Base-by-base conservation (phyloP, 2,113 vertebrate genomes). In the Alethe diademata region DNA sequence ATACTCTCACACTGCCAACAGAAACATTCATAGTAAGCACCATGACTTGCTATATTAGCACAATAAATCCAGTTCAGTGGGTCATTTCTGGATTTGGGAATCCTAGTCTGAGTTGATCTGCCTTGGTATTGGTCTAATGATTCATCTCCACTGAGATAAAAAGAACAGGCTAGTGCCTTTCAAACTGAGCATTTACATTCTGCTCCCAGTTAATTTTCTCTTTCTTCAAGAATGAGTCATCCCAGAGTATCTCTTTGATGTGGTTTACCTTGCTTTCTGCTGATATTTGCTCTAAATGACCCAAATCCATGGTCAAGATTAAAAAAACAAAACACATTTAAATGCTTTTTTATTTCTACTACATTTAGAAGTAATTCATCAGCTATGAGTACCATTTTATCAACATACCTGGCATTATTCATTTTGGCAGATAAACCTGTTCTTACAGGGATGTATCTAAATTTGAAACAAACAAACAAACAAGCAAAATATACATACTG, bases 1-100 rank as follows among this genome's bases (percentile, higher is more conserved):
- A 62, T 26, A 33, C 9, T 33, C 38, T n/a, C 2, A 4, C 29
- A 51, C 4, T 54, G 25, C 38, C 80, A 74, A 66, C 0, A 0
- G 64, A 47, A 88, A 3, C 43, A 45, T 72, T 90, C 76, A 66
- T 8, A 54, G 36, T 54, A 64, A 83, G 72, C 19, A 42, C 33
- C 43, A 53, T 15, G 24, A 56, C 26, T 62, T 2, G 11, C 36
- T 53, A 36, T 50, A 83, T 66, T 88, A 92, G 35, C 23, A 61
- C 12, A 88, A 35, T 70, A 83, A 86, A 54, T 79, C 36, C 71
- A 70, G 28, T 75, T 76, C 75, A 86, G 26, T 73, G 78, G 50
- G 62, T 86, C 50, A 79, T 69, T 90, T 83, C 58, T 75, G 47
- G 36, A 50, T 92, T 70, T 58, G 56, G 19, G 47, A 87, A 51